These are phyloP conservation scores for Cryptotermes secundus DNA, from an alignment of 1,140 invertebrate genomes.

Conservation along the genomic window DNA sequence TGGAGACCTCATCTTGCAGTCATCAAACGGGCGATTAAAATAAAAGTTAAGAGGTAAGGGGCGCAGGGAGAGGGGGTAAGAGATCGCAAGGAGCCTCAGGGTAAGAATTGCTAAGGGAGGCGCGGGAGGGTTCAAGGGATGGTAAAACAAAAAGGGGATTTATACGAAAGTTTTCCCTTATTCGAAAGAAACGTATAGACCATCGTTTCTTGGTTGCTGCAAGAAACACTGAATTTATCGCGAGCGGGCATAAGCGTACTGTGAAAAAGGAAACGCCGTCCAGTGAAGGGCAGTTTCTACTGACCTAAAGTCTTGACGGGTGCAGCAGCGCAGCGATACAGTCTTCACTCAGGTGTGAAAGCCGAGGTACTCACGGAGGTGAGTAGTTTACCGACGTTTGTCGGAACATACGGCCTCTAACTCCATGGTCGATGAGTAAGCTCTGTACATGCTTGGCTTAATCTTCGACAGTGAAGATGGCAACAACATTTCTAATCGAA, in stretches of 20 bases:
- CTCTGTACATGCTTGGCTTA: too few relatives aligned
- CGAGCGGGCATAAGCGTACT: too few relatives aligned
- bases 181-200: neutral
- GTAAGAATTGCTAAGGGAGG: too few relatives aligned
- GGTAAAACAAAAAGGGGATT: slow-evolving; percentile 2
- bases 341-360: too few relatives aligned
- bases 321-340: too few relatives aligned
- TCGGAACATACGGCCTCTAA: too few relatives aligned
- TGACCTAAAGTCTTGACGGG: too few relatives aligned
- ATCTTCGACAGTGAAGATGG: too few relatives aligned
- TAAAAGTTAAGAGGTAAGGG: neutral
- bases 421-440: too few relatives aligned
- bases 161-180: neutral
- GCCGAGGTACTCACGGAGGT: too few relatives aligned
- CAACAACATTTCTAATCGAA: too few relatives aligned
- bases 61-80: neutral
- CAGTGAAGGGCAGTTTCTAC: neutral
- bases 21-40: slow-evolving; percentile 15
- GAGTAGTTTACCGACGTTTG: too few relatives aligned
- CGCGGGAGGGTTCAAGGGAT: neutral
- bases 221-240: neutral
- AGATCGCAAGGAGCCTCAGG: neutral
- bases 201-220: neutral
- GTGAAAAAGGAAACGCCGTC: neutral
- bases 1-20: neutral